Evolutionary conservation across 2,888 invertebrate species (phyloP).

Genomic region (Mantis religiosa): DNA sequence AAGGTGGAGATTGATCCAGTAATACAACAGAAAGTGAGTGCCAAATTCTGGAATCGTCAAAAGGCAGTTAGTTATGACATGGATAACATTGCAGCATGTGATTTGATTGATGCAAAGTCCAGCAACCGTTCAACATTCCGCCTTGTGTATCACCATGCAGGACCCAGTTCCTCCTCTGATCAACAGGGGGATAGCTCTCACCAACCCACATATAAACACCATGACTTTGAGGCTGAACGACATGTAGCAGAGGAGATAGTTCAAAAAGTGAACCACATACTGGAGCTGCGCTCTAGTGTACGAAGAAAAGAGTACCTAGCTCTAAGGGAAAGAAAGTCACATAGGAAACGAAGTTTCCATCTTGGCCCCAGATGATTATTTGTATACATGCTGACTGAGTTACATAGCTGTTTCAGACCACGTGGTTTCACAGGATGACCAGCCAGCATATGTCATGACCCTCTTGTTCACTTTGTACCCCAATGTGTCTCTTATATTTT

Average conservation of each 20-base stretch:
- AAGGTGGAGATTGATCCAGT: conserved; percentile 88
- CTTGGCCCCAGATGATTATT: conserved; percentile 36
- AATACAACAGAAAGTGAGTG: conserved; percentile 50
- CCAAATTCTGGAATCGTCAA: conserved; percentile 56
- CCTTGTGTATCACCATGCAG: conserved; percentile 55
- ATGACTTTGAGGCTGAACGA: conserved; percentile 82
- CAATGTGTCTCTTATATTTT: background rate
- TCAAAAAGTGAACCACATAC: conserved; percentile 79
- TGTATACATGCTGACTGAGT: background rate
- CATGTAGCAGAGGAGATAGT: conserved; percentile 76
- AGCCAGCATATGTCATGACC: background rate
- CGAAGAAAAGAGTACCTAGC: conserved; percentile 78
- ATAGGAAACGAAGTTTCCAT: conserved; percentile 56
- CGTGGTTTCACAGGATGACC: background rate
- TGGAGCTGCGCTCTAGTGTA: conserved; percentile 75
- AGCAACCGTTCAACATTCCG: conserved; percentile 67
- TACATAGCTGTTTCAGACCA: background rate
- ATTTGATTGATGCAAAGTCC: conserved; percentile 71
- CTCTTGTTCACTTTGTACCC: background rate
- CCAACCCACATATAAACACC: conserved; percentile 62
- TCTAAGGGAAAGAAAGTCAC: conserved; percentile 65
- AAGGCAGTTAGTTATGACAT: conserved; percentile 82
- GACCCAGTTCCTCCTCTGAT: background rate
- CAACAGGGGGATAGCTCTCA: conserved; percentile 8
- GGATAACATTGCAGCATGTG: conserved; percentile 83